These are phyloP conservation scores for Oreonectes daqikongensis DNA, from an alignment of 2,797 vertebrate genomes.

Conservation along the genomic window DNA sequence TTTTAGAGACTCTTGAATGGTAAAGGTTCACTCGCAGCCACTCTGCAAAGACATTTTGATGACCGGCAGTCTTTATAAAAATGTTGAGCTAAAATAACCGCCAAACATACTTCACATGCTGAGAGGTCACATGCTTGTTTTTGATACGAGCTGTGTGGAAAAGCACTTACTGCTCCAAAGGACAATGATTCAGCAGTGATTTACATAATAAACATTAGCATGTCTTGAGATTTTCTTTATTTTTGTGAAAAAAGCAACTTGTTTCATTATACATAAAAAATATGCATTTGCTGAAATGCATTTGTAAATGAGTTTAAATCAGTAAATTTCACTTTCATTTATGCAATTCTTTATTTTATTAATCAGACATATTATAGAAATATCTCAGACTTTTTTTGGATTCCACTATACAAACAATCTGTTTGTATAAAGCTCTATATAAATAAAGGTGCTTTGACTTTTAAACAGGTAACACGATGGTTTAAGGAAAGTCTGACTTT, in stretches of 20 bases:
- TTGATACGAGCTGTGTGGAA: constrained; percentile 12
- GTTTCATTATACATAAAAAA: background rate
- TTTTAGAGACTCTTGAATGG: background rate
- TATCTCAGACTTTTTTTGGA: background rate
- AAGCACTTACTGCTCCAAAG: constrained; percentile 6
- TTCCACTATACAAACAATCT: too few species aligned
- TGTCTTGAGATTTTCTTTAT: background rate
- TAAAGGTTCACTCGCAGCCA: constrained; percentile 20
- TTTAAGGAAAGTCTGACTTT: constrained; percentile 74
- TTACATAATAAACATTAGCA: background rate
- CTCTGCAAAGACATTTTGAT: constrained; percentile 25
- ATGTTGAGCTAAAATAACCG: constrained; percentile 45
- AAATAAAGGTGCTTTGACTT: background rate
- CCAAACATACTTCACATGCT: constrained; percentile 29
- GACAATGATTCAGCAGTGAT: background rate
- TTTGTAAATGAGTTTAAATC: background rate
- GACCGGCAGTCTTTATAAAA: constrained; percentile 30
- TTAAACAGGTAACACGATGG: constrained; percentile 77
- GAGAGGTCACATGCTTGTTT: constrained; percentile 22
- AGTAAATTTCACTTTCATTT: too few species aligned
- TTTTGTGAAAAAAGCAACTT: background rate
- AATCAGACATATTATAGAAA: too few species aligned
- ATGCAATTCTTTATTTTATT: background rate
- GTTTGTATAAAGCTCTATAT: too few species aligned
- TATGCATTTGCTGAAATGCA: background rate